Evolutionary conservation across 1,140 invertebrate species (phyloP), one percentile per base, ranked within the genome.

Genomic region (Leptinotarsa texana): DNA sequence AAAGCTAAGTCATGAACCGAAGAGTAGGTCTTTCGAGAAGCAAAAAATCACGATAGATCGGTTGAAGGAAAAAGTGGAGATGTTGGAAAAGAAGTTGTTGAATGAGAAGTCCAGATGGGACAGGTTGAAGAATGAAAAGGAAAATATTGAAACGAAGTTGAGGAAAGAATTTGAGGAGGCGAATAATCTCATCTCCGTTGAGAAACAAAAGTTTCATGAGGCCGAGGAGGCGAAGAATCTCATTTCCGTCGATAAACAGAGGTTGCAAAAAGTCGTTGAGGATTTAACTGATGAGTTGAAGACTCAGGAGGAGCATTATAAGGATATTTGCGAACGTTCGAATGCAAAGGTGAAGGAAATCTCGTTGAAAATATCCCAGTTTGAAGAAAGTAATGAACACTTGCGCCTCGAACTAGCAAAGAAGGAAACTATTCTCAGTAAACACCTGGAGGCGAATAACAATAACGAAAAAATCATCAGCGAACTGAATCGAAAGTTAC

Each of bases 11-110:
- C 15, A 5, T 11, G 57, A 61, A 13, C 51, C 33, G 3, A 73
- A 69, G 18, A 68, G 61, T 15, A 57, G 63, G 15, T 75, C 67
- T 57, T 74, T 71, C 49, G 73, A 71, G 62, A 75, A 75, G 18
- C 77, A 78, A 57, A 70, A 78, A 72, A 47, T 74, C 22, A 62
- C 63, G n/a, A 73, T 78, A 8, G 77, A 78, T 4, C 22, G 72
- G 42, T 63, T 78, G 24, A 66, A 69, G 33, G 74, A 78, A 22
- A 72, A 72, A 72, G 47, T 75, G 18, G 76, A 77, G 57, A 8
- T n/a, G 13, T 63, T 77, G 49, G 61, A 75, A 48, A 51, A 15
- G 15, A 27, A 73, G 13, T 42, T 78, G 15, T 27, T 13, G 18
- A 61, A n/a, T 4, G 70, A 76, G 22, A 76, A 62, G 47, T 27